phyloP scores from a whole-genome alignment of 2,797 vertebrate genomes.

The Pangasius krempfi region DNA sequence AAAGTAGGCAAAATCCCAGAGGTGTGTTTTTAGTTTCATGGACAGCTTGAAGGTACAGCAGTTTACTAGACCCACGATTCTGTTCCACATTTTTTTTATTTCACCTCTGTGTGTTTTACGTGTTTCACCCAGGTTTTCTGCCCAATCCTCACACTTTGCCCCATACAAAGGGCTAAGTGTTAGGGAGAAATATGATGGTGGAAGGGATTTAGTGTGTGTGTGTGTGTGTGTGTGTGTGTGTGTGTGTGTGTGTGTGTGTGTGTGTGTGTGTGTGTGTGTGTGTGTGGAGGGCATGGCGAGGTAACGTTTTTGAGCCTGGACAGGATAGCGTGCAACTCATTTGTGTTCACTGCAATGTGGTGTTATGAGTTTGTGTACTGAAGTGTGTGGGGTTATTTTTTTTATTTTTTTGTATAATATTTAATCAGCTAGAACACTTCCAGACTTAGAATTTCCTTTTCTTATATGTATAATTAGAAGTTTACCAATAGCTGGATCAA shows the following conservation, averaged over 20 bases:
- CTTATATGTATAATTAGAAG: not conserved
- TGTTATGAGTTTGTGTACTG: slow-evolving; percentile 12
- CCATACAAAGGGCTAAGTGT: slow-evolving; percentile 79
- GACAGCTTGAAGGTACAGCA: not conserved
- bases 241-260: slow-evolving; percentile 53
- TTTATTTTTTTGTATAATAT: not conserved
- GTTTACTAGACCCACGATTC: slow-evolving; percentile 25
- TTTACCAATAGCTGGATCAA: not conserved
- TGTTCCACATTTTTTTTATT: slow-evolving; percentile 16
- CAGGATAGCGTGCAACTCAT: slow-evolving; percentile 60
- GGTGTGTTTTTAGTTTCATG: not conserved
- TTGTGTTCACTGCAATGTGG: slow-evolving; percentile 23
- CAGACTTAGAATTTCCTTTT: not conserved
- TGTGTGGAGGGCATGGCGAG: slow-evolving; percentile 4
- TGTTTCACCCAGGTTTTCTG: slow-evolving; percentile 45
- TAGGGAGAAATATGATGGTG: slow-evolving; percentile 72
- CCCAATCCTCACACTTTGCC: slow-evolving; percentile 62
- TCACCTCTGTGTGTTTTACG: slow-evolving; percentile 33
- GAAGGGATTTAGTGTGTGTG: slow-evolving; percentile 67
- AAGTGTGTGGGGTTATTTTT: too few relatives aligned
- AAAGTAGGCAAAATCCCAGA: not conserved
- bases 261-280: slow-evolving; percentile 56
- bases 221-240: slow-evolving; percentile 53
- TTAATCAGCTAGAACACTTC: not conserved
- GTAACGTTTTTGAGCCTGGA: slow-evolving; percentile 65